Evolutionary conservation across 1,140 invertebrate genomes (phyloP), one percentile per base, ranked within the genome.

Genomic region (Drosophila gunungcola): DNA sequence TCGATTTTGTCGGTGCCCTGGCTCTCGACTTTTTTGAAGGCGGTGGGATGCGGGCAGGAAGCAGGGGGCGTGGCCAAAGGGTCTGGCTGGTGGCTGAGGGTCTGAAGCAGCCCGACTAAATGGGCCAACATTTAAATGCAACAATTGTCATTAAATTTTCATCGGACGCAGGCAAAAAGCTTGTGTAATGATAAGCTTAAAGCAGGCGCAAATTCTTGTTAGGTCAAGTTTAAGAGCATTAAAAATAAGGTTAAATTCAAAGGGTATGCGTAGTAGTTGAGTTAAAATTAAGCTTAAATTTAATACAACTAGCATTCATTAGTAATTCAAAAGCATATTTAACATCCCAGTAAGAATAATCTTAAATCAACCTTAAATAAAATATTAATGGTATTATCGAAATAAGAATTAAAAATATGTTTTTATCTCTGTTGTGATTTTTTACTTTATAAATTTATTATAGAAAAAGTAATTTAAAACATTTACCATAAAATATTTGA

Each of bases 141-240:
- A 86, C 83, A 86, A 86, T 86, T 86, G 78, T 73, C 83, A 86
- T 86, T 88, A 58, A 82, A 88, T 75, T 78, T 86, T 78, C 54
- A 78, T 67, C 43, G 62, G 46, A 34, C 32, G 3, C 41, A 36
- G 49, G 54, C 25, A 21, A 46, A 75, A 41, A 39, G 52, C 49
- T 74, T 42, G n/a, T 4, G 46, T 32, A 48, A 51, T 51, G 21
- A 64, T 38, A 11, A 10, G 3, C 21, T 84, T 80, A 48, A 85
- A 78, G 78, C 32, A 1, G 25, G 4, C 29, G 0, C 32, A 38
- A 27, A 32, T 25, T 1, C 16, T 60, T 12, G 1, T 0, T 45
- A 9, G n/a, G 11, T 36, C 6, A 58, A 45, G 0, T 13, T 42
- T 11, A 3, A 25, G 6, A 12, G 13, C 12, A 3, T 10, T 29